phyloP scores from a whole-genome alignment of 1,140 invertebrate species.

The Neuroterus valhalla region DNA sequence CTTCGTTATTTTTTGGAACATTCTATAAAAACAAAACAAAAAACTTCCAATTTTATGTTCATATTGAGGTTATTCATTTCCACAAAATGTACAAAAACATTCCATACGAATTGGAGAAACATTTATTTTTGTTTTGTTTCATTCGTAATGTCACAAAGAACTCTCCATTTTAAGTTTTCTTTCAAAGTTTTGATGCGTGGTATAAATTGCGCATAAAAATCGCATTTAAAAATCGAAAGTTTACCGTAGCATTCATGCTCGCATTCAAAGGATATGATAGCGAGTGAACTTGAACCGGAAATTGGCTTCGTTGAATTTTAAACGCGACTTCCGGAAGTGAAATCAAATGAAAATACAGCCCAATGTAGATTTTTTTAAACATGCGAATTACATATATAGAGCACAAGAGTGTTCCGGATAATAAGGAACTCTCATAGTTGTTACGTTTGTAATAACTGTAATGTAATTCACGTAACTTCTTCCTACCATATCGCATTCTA shows the following conservation, averaged over 20 bases:
- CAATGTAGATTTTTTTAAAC: constrained; percentile 23
- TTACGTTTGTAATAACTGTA: neutral
- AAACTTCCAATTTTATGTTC: too few relatives aligned
- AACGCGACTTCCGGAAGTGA: constrained; percentile 51
- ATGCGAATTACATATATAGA: constrained; percentile 1
- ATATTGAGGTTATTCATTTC: too few relatives aligned
- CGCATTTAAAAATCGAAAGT: constrained; percentile 18
- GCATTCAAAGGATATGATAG: constrained; percentile 46
- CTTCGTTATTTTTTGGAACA: too few relatives aligned
- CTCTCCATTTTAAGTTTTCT: too few relatives aligned
- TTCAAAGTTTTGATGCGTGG: too few relatives aligned
- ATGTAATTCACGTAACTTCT: constrained; percentile 4
- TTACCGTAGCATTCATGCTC: neutral
- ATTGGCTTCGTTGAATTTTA: constrained; percentile 38
- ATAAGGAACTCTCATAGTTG: constrained; percentile 5
- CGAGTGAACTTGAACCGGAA: constrained; percentile 53
- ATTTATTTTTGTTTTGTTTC: too few relatives aligned
- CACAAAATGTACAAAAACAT: too few relatives aligned
- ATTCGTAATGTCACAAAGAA: too few relatives aligned
- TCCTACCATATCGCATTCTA: neutral
- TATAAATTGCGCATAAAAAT: too few relatives aligned
- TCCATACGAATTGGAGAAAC: too few relatives aligned
- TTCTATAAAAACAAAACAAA: too few relatives aligned
- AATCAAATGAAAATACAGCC: constrained; percentile 29
- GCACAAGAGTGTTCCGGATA: neutral